Conservation (phyloP, 2,113 vertebrate species). For the Ptyas mucosa region DNA sequence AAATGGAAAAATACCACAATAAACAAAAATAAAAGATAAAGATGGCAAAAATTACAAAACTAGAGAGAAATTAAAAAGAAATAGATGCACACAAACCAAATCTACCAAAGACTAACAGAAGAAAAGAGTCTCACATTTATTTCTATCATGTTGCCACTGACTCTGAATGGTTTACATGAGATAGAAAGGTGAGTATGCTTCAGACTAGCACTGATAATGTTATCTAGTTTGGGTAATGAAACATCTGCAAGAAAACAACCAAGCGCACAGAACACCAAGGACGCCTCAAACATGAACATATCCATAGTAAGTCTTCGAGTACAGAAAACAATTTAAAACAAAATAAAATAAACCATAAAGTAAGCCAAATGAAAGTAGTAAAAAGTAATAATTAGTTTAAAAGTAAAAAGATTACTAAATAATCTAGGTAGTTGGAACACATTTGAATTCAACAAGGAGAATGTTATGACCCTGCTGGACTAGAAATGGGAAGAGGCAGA, state of each 20-base stretch:
- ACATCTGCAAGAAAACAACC: background rate
- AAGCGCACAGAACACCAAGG: background rate
- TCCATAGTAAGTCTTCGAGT: background rate
- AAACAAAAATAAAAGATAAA: background rate
- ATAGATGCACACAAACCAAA: background rate
- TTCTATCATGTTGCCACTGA: background rate
- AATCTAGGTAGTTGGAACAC: background rate
- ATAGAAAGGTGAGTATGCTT: background rate
- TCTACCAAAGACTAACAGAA: background rate
- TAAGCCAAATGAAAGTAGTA: background rate
- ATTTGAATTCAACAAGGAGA: background rate
- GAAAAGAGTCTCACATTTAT: background rate
- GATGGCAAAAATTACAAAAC: background rate
- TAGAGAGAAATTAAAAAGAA: background rate
- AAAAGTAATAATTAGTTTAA: background rate
- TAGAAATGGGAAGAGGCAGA: background rate
- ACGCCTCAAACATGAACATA: too few species aligned
- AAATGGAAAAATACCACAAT: background rate
- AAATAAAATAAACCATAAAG: background rate
- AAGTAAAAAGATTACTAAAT: background rate
- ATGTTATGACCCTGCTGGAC: background rate
- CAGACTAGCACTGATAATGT: background rate
- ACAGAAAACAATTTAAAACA: background rate
- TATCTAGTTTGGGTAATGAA: background rate
- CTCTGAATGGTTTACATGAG: background rate